phyloP scores from a whole-genome alignment of 2,888 invertebrate species.

The Drosophila infuscata region DNA sequence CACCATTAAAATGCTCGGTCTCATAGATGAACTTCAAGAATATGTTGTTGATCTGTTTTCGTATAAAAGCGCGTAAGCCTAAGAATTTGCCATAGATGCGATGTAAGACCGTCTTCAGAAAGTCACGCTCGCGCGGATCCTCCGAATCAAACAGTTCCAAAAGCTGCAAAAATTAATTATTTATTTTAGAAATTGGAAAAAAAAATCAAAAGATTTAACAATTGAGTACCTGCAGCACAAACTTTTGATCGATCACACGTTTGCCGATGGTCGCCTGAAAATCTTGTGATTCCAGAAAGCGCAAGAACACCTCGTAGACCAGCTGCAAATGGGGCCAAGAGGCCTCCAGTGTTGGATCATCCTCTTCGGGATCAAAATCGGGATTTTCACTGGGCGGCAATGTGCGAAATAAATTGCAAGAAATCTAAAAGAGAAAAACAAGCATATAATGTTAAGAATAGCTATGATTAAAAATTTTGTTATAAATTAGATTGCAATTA shows the following conservation, averaged over 20 bases:
- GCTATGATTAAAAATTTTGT: background rate
- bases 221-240: conserved; percentile 92
- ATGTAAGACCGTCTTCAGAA: conserved; percentile 98
- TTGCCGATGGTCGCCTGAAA: conserved; percentile 97
- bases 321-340: conserved; percentile 97
- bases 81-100: conserved; percentile 99
- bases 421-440: conserved; percentile 87
- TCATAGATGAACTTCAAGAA: conserved; percentile 99
- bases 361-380: conserved; percentile 97
- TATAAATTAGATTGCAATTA: background rate
- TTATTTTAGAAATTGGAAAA: background rate
- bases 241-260: conserved; percentile 97
- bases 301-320: conserved; percentile 90
- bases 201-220: background rate
- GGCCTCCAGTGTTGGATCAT: conserved; percentile 97
- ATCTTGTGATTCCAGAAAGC: conserved; percentile 96
- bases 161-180: conserved; percentile 86
- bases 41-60: conserved; percentile 99
- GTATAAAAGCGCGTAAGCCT: conserved; percentile 97
- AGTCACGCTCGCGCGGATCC: conserved; percentile 98
- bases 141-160: conserved; percentile 98
- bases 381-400: conserved; percentile 94
- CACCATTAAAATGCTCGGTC: conserved; percentile 99
- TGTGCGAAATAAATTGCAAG: conserved; percentile 94
- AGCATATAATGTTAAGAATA: background rate